Evolutionary conservation across 2,797 vertebrate genomes (phyloP).

Genomic region (Spea hammondii): DNA sequence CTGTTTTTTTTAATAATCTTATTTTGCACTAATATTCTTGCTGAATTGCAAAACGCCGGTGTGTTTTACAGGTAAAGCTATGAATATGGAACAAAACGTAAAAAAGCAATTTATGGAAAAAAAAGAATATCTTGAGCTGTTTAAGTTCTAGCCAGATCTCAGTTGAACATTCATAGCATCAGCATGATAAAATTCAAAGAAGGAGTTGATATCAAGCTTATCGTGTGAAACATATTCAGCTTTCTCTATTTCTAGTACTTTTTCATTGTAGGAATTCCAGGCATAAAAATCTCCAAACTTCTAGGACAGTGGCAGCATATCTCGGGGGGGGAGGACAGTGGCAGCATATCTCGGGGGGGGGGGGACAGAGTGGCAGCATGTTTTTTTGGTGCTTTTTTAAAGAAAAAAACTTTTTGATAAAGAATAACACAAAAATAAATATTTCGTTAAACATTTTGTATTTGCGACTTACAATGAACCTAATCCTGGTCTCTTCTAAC

Average conservation of each 20-base stretch:
- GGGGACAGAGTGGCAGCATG: too few species aligned
- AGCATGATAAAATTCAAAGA: constrained; percentile 5
- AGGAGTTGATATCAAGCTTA: not conserved
- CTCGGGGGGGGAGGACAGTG: too few species aligned
- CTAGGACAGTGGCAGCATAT: too few species aligned
- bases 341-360: too few species aligned
- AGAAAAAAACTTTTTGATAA: not conserved
- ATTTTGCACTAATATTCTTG: constrained; percentile 2
- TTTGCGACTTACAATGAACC: constrained; percentile 4
- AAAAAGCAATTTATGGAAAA: not conserved
- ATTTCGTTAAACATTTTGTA: constrained; percentile 7
- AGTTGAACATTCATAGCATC: not conserved
- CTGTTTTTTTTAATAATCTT: not conserved
- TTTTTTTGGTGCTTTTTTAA: too few species aligned
- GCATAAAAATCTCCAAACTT: not conserved
- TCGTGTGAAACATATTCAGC: not conserved
- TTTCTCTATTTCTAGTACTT: not conserved
- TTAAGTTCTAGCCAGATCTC: not conserved
- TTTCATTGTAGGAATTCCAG: not conserved
- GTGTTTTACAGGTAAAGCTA: constrained; percentile 1
- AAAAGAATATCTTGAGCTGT: constrained; percentile 1
- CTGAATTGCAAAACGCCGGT: not conserved
- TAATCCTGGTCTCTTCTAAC: constrained; percentile 6
- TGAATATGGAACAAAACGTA: not conserved
- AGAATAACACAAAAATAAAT: not conserved